These are phyloP conservation scores for Myrmecophaga tridactyla DNA, from an alignment of 2,113 vertebrate species.

Conservation along the genomic window DNA sequence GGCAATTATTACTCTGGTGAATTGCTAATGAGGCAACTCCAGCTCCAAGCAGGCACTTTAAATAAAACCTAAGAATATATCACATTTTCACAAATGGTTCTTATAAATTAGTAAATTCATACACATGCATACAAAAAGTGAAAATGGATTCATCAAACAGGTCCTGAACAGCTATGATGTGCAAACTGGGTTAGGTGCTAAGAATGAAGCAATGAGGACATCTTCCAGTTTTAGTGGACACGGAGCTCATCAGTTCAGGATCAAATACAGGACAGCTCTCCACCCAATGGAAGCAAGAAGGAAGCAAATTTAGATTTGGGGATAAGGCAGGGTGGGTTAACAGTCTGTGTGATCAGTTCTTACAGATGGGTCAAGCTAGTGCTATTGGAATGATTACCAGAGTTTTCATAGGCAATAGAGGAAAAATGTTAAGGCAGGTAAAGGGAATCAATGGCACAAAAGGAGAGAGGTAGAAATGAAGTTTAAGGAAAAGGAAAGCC, in stretches of 20 bases:
- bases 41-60: conserved; percentile 31
- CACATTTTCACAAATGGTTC: conserved; percentile 40
- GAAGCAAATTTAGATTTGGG: not conserved
- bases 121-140: not conserved
- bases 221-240: accelerated
- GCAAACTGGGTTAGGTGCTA: not conserved
- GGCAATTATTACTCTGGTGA: conserved; percentile 47
- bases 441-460: not conserved
- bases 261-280: not conserved
- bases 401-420: not conserved
- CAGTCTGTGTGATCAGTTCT: not conserved
- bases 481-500: not conserved
- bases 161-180: not conserved
- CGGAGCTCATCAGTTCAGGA: not conserved
- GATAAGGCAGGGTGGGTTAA: not conserved
- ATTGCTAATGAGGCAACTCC: conserved; percentile 33
- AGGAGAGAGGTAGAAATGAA: not conserved
- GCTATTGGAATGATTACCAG: not conserved
- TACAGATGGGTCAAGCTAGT: not conserved
- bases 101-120: conserved; percentile 61
- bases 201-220: not conserved
- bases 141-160: conserved; percentile 1
- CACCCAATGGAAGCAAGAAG: not conserved
- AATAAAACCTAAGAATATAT: conserved; percentile 53
- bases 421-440: not conserved